Conservation (phyloP, 2,113 vertebrate species). For the Vulpes lagopus region DNA sequence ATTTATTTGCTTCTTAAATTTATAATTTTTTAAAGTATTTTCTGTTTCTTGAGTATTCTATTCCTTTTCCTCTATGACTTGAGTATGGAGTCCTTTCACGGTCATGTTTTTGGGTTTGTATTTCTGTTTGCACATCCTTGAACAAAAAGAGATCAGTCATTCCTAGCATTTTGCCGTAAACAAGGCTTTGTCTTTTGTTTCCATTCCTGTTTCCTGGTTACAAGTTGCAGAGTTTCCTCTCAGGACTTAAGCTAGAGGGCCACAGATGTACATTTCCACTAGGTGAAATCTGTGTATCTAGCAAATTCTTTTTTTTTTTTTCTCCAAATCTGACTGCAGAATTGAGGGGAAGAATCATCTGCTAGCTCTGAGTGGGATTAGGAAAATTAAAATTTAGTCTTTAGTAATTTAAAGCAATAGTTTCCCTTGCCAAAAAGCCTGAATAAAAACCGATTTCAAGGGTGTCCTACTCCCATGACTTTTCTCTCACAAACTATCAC, state of each 20-base stretch:
- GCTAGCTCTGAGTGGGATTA: background rate
- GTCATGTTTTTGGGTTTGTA: background rate
- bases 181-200: background rate
- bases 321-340: background rate
- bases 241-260: background rate
- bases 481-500: background rate
- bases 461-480: background rate
- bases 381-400: background rate
- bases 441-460: conserved; percentile 16
- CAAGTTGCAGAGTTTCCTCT: background rate
- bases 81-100: background rate
- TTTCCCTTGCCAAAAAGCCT: background rate
- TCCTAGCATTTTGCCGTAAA: background rate
- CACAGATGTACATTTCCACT: background rate
- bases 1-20: background rate
- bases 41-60: background rate
- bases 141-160: background rate
- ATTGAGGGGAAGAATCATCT: background rate
- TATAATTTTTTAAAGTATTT: background rate
- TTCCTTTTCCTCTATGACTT: background rate
- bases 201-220: background rate
- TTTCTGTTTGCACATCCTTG: background rate
- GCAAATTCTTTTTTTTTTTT: background rate
- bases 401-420: conserved; percentile 1
- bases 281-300: background rate